Evolutionary conservation across 2,113 vertebrate genomes (phyloP).

Genomic region (Centropristis striata): DNA sequence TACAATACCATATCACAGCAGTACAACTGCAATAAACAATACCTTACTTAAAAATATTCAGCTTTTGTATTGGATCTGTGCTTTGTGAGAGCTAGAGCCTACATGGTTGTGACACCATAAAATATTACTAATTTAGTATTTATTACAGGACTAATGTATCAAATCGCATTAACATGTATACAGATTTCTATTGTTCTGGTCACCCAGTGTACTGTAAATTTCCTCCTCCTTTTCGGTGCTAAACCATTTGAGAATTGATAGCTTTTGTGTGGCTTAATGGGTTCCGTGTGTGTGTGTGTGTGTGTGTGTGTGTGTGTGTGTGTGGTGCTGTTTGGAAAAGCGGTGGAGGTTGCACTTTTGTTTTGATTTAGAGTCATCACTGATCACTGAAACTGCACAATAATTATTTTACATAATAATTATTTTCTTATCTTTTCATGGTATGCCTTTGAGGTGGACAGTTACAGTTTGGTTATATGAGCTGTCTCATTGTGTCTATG

Average conservation of each 20-base stretch:
- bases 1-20: not conserved
- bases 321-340: not conserved
- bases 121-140: not conserved
- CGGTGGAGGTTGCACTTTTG: not conserved
- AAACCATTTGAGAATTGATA: slow-evolving; percentile 23
- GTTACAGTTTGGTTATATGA: slow-evolving; percentile 36
- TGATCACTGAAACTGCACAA: not conserved
- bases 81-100: too few species aligned
- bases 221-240: not conserved
- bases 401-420: slow-evolving; percentile 17
- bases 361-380: slow-evolving; percentile 20
- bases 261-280: not conserved
- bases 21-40: too few species aligned
- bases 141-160: not conserved
- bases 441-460: slow-evolving; percentile 25
- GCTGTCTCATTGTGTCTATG: slow-evolving; percentile 34
- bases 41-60: too few species aligned
- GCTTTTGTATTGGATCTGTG: too few species aligned
- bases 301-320: too few species aligned
- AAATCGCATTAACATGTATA: slow-evolving; percentile 3
- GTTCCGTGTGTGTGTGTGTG: too few species aligned
- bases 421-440: not conserved
- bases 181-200: not conserved
- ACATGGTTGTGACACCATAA: not conserved
- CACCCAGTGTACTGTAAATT: not conserved